Evolutionary conservation across 2,888 invertebrate genomes (phyloP).

Genomic region (Autographa gamma): DNA sequence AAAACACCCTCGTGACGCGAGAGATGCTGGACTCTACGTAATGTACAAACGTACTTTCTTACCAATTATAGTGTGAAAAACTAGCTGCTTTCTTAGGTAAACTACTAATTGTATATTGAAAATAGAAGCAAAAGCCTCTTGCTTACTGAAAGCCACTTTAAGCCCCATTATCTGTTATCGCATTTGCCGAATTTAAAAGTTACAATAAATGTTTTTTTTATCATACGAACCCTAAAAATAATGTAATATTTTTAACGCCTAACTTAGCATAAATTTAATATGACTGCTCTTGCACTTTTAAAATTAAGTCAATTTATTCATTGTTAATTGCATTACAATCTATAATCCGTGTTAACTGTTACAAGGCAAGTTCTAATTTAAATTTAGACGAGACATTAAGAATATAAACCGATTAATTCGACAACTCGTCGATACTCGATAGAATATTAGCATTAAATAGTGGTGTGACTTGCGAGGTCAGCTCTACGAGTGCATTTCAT

Average conservation of each 20-base stretch:
- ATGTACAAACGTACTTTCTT: slow-evolving; percentile 48
- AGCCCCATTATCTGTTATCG: too few relatives aligned
- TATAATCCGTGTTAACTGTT: slow-evolving; percentile 39
- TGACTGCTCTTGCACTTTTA: not conserved
- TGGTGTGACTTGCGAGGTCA: not conserved
- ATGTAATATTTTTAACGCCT: not conserved
- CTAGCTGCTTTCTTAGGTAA: not conserved
- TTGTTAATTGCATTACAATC: slow-evolving; percentile 43
- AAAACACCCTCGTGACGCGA: slow-evolving; percentile 43
- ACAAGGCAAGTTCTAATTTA: slow-evolving; percentile 41
- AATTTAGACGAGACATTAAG: slow-evolving; percentile 39
- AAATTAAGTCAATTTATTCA: slow-evolving; percentile 38
- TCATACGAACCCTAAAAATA: not conserved
- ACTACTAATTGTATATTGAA: too few relatives aligned
- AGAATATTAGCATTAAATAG: slow-evolving; percentile 21
- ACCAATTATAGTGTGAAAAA: slow-evolving; percentile 51
- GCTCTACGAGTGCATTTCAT: slow-evolving; percentile 27
- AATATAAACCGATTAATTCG: slow-evolving; percentile 34
- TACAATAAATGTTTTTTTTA: too few relatives aligned
- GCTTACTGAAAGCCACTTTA: too few relatives aligned
- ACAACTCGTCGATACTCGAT: slow-evolving; percentile 23
- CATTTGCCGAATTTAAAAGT: too few relatives aligned
- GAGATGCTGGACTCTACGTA: slow-evolving; percentile 26
- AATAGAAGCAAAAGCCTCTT: too few relatives aligned
- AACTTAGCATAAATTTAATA: not conserved